These are phyloP conservation scores for Camelus bactrianus DNA, from an alignment of 2,113 vertebrate genomes.

Conservation along the genomic window DNA sequence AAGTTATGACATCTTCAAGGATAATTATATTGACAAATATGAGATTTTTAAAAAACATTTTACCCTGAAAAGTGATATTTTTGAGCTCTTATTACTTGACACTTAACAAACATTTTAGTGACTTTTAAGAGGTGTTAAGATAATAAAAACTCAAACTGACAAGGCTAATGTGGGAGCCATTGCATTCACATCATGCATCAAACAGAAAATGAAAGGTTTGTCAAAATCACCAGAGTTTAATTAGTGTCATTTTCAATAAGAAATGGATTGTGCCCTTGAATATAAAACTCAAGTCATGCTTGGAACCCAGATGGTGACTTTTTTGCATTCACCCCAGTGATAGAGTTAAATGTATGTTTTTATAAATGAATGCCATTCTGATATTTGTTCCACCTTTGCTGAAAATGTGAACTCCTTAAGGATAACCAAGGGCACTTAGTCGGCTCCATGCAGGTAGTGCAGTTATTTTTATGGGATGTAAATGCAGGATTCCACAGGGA, in stretches of 20 bases:
- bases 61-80: background rate
- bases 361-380: slow-evolving; percentile 57
- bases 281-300: slow-evolving; percentile 9
- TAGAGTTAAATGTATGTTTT: slow-evolving; percentile 60
- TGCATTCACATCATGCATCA: slow-evolving; percentile 17
- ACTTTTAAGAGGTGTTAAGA: slow-evolving; percentile 17
- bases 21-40: background rate
- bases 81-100: background rate
- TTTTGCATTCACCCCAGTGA: slow-evolving; percentile 19
- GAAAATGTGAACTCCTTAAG: slow-evolving; percentile 68
- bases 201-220: slow-evolving; percentile 65
- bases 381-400: slow-evolving; percentile 41
- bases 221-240: slow-evolving; percentile 52
- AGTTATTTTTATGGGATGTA: slow-evolving; percentile 78
- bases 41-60: background rate
- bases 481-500: slow-evolving; percentile 77
- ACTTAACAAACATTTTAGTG: slow-evolving; percentile 25
- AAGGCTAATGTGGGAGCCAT: slow-evolving; percentile 43
- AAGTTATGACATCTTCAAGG: background rate
- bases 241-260: background rate
- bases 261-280: slow-evolving; percentile 47
- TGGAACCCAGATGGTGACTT: slow-evolving; percentile 1
- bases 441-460: background rate
- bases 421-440: slow-evolving; percentile 66
- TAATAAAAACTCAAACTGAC: slow-evolving; percentile 52